These are phyloP conservation scores for Channallabes apus DNA, from an alignment of 2,797 vertebrate species.

Conservation along the genomic window DNA sequence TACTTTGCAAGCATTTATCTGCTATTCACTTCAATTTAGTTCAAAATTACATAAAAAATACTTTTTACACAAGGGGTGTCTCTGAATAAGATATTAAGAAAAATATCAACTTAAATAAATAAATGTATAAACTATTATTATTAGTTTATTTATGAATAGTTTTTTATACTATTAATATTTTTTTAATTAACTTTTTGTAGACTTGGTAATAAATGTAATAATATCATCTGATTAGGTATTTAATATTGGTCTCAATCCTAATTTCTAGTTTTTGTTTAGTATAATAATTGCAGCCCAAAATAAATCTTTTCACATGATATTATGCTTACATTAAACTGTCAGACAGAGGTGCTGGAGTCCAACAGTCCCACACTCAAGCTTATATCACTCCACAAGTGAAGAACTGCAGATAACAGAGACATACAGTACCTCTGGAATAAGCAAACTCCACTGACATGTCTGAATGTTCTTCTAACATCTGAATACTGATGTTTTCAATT, in stretches of 20 bases:
- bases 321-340: neutral
- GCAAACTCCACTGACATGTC: neutral
- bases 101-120: too few relatives aligned
- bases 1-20: neutral
- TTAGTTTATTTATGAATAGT: too few relatives aligned
- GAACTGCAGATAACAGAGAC: neutral
- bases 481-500: neutral
- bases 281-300: neutral
- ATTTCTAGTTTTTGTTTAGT: neutral
- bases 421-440: neutral
- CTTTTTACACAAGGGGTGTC: neutral
- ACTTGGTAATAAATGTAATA: neutral
- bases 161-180: too few relatives aligned
- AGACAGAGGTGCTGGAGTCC: neutral
- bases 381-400: neutral
- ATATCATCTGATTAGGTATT: neutral
- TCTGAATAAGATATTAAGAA: neutral
- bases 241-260: neutral
- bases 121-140: too few relatives aligned
- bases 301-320: neutral
- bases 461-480: neutral
- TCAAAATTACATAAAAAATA: neutral
- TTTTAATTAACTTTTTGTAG: neutral
- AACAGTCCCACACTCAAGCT: neutral
- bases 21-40: too few relatives aligned